Evolutionary conservation across 2,797 vertebrate genomes (phyloP).

Genomic region (Tiaroga cobitis): DNA sequence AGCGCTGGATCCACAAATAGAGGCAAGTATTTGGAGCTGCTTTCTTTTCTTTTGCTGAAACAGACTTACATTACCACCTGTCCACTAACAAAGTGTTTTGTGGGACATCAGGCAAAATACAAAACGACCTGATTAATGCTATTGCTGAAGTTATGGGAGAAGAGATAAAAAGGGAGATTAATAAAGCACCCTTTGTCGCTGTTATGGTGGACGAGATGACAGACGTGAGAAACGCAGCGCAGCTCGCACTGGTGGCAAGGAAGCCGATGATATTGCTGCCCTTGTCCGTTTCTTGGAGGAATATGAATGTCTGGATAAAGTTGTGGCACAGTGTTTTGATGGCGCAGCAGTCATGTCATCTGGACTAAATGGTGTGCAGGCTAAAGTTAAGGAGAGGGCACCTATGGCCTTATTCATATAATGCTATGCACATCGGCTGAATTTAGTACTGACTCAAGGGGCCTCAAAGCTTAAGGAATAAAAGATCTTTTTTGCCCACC

Average conservation of each 20-base stretch:
- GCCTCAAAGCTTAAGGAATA: background rate
- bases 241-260: constrained; percentile 15
- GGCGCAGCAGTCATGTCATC: constrained; percentile 22
- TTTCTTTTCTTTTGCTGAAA: background rate
- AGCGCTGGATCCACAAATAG: background rate
- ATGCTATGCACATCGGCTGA: background rate
- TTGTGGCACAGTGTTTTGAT: too few species aligned
- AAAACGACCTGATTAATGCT: background rate
- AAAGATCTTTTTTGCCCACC: constrained; percentile 43
- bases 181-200: constrained; percentile 24
- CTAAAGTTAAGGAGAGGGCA: constrained; percentile 45
- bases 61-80: background rate
- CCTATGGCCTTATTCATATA: constrained; percentile 50
- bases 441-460: constrained; percentile 2
- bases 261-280: constrained; percentile 32
- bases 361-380: constrained; percentile 56
- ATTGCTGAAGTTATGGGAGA: background rate
- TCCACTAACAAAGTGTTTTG: background rate
- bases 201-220: constrained; percentile 50
- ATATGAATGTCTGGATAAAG: constrained; percentile 31
- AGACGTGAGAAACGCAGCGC: too few species aligned
- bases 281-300: constrained; percentile 42
- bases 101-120: background rate
- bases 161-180: constrained; percentile 31
- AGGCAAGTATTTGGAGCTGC: background rate